A percentile compares a stretch with the other conserved stretches of the same genome.
Evolutionary conservation across 2,797 vertebrate species (phyloP).

Genomic region (Miichthys miiuy): DNA sequence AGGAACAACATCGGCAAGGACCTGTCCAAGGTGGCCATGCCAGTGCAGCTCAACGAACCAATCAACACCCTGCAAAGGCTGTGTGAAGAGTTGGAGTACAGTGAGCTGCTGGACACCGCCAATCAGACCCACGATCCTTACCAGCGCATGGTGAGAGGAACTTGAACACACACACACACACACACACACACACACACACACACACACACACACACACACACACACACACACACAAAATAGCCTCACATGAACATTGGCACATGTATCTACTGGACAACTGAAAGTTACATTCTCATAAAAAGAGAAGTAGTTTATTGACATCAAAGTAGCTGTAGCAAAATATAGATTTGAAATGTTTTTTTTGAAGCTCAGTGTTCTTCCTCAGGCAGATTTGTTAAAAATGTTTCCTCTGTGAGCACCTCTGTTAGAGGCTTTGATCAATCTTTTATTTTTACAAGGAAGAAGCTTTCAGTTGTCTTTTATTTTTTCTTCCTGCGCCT

Average conservation of each 20-base stretch:
- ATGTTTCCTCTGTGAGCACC: not conserved
- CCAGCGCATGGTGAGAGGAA: conserved; percentile 91
- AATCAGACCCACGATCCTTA: conserved; percentile 83
- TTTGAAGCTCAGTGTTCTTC: not conserved
- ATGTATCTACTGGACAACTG: not conserved
- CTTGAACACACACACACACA: not conserved
- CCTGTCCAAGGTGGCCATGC: conserved; percentile 98
- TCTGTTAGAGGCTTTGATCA: conserved; percentile 1
- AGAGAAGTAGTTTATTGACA: not conserved
- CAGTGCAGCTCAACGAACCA: conserved; percentile 95
- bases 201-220: not conserved
- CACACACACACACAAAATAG: not conserved
- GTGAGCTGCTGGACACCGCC: conserved; percentile 92
- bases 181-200: not conserved
- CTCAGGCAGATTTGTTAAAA: conserved; percentile 8
- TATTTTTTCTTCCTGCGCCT: not conserved
- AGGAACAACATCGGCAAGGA: conserved; percentile 98
- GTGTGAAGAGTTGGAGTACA: conserved; percentile 97
- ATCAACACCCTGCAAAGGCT: conserved; percentile 96
- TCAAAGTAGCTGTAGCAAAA: not conserved
- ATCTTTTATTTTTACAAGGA: conserved; percentile 5
- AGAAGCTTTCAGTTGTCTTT: not conserved
- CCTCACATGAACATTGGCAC: not conserved
- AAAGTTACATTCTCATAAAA: not conserved
- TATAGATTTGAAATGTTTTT: not conserved